phyloP scores from a whole-genome alignment of 92 coral and sea anemone species.

The Umimayanthus chanpuru region DNA sequence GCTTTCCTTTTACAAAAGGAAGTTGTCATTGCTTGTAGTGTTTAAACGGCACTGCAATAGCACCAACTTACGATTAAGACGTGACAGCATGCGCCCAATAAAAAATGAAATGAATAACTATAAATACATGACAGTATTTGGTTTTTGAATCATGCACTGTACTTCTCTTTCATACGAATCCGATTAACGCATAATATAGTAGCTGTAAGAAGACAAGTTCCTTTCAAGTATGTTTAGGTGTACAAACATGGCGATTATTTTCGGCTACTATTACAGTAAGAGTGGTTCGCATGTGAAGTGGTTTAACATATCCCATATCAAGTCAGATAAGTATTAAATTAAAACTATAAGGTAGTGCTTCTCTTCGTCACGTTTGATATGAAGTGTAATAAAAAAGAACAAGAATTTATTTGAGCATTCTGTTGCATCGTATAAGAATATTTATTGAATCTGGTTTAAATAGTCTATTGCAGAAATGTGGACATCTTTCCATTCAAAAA shows the following conservation, averaged over 20 bases:
- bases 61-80: too few species aligned
- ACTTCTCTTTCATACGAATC: not conserved
- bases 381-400: not conserved
- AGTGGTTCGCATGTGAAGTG: not conserved
- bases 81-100: not conserved
- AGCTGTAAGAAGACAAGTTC: not conserved
- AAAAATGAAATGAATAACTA: too few species aligned
- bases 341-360: not conserved
- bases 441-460: too few species aligned
- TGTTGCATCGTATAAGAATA: not conserved
- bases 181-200: not conserved
- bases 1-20: not conserved
- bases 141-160: not conserved
- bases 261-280: not conserved
- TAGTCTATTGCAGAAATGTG: too few species aligned
- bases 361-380: not conserved
- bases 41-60: not conserved
- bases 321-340: not conserved
- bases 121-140: not conserved
- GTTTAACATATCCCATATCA: not conserved
- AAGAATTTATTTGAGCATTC: not conserved
- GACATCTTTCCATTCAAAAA: too few species aligned
- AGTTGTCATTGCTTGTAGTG: not conserved
- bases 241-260: not conserved
- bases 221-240: not conserved